Conservation (phyloP, 2,113 vertebrate genomes). For the Paracyprichromis sp. region DNA sequence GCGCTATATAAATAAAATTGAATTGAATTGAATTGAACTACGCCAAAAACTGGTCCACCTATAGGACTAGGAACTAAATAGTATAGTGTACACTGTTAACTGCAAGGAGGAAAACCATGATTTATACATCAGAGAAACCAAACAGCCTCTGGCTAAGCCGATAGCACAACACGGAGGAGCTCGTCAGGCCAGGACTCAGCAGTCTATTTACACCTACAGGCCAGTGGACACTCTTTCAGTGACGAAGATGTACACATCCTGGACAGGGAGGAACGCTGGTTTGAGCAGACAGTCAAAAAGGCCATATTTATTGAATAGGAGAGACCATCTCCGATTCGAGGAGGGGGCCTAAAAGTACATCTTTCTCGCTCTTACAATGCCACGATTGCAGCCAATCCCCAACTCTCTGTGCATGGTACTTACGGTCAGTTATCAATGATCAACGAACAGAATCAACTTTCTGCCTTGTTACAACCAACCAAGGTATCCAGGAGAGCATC, state of each 20-base stretch:
- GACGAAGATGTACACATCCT: fast-evolving
- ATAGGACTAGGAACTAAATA: not conserved
- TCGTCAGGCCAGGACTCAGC: not conserved
- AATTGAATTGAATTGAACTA: not conserved
- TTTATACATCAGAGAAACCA: not conserved
- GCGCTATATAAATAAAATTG: too few species aligned
- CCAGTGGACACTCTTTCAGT: not conserved
- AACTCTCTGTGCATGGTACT: not conserved
- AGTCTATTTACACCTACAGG: not conserved
- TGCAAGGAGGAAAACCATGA: not conserved
- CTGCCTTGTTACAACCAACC: not conserved
- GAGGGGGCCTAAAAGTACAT: not conserved
- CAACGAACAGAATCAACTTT: not conserved
- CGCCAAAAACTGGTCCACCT: not conserved
- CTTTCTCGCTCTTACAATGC: not conserved
- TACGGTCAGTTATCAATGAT: not conserved
- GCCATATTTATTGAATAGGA: not conserved
- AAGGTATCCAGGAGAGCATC: not conserved
- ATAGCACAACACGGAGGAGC: not conserved
- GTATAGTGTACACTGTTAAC: not conserved
- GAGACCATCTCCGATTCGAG: fast-evolving
- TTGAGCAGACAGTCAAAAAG: not conserved
- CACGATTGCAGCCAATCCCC: not conserved
- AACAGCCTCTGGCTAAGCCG: not conserved
- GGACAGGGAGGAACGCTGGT: not conserved